These are phyloP conservation scores for Gnatocerus cornutus DNA, from an alignment of 2,888 invertebrate genomes.

Conservation along the genomic window DNA sequence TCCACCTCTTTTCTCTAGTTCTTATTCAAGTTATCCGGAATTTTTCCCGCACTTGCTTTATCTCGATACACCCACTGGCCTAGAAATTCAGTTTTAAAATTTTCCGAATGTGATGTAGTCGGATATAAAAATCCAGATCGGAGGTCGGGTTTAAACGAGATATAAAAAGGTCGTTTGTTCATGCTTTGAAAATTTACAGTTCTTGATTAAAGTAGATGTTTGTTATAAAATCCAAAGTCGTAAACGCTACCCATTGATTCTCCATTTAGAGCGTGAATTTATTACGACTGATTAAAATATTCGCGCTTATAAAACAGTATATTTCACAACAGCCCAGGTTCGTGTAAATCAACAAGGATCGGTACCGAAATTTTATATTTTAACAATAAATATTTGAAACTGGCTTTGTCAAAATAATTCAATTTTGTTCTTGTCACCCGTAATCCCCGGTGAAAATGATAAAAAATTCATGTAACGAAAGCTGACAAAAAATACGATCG, in stretches of 20 bases:
- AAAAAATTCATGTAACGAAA: background rate
- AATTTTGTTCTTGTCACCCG: too few relatives aligned
- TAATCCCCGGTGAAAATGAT: too few relatives aligned
- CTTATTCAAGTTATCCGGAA: background rate
- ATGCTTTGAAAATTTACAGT: conserved; percentile 17
- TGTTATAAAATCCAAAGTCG: conserved; percentile 3
- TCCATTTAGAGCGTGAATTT: background rate
- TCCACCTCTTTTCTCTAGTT: background rate
- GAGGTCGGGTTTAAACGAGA: conserved; percentile 2
- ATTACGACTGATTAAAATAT: background rate
- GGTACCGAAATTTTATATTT: too few relatives aligned
- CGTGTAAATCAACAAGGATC: too few relatives aligned
- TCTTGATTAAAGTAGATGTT: conserved; percentile 11
- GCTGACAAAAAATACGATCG: background rate
- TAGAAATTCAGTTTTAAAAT: background rate
- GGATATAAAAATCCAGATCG: conserved; percentile 1
- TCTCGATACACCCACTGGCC: background rate
- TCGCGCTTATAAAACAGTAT: background rate
- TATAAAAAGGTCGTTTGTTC: conserved; percentile 12
- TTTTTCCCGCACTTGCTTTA: conserved; percentile 6
- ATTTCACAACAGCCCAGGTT: too few relatives aligned
- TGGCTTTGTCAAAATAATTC: too few relatives aligned
- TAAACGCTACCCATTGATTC: conserved; percentile 2
- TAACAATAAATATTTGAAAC: too few relatives aligned
- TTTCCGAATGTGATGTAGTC: background rate